These are phyloP conservation scores for Sialia sialis DNA, from an alignment of 2,113 vertebrate genomes.

Conservation along the genomic window DNA sequence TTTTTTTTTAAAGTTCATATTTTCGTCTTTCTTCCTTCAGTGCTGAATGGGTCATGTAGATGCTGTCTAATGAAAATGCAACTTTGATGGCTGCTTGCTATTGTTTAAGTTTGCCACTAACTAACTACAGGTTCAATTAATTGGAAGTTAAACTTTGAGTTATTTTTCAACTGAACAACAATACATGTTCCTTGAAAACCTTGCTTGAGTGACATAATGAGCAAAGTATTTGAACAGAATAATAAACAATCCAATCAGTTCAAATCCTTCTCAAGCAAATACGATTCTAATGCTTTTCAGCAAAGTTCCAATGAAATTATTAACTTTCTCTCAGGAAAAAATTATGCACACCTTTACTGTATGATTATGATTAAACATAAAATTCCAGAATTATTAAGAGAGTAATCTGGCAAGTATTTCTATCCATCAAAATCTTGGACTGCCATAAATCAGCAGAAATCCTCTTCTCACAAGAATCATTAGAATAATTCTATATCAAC, in stretches of 20 bases:
- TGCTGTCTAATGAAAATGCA: background rate
- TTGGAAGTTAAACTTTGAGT: background rate
- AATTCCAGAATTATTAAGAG: background rate
- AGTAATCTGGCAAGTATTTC: background rate
- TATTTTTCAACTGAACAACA: background rate
- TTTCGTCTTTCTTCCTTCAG: background rate
- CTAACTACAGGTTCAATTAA: background rate
- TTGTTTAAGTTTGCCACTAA: background rate
- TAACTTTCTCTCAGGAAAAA: background rate
- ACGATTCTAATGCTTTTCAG: background rate
- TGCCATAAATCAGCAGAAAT: background rate
- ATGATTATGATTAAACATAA: background rate
- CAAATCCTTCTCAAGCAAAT: background rate
- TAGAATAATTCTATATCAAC: background rate
- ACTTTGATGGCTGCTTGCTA: background rate
- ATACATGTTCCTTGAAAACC: background rate
- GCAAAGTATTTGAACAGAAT: background rate
- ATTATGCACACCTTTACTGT: background rate
- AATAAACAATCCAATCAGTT: background rate
- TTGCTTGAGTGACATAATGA: background rate
- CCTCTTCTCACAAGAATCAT: background rate
- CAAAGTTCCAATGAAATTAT: background rate
- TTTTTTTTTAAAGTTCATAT: background rate
- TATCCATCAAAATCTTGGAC: background rate
- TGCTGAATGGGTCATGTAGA: background rate